A percentile compares a stretch with the other conserved stretches of the same genome.
Evolutionary conservation across 2,113 vertebrate genomes (phyloP).

Genomic region (Prunella himalayana): DNA sequence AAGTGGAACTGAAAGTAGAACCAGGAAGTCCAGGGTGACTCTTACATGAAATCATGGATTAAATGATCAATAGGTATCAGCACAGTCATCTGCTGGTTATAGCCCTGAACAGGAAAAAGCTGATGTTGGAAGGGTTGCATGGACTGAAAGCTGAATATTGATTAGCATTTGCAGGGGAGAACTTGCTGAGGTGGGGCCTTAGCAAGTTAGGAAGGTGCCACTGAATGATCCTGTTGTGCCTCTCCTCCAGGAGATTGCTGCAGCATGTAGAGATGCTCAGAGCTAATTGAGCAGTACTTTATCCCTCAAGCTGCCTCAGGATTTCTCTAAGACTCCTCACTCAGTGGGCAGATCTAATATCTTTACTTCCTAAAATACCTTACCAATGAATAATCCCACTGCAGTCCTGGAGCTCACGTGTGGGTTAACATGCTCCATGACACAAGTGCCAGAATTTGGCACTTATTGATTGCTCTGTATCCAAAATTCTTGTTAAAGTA

Average conservation of each 20-base stretch:
- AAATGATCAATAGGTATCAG: background rate
- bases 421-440: background rate
- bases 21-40: background rate
- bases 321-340: conserved; percentile 63
- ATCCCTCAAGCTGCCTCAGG: conserved; percentile 54
- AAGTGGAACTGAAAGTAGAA: background rate
- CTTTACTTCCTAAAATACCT: conserved; percentile 66
- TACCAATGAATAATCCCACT: conserved; percentile 46
- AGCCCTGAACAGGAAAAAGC: background rate
- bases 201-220: background rate
- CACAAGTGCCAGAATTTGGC: background rate
- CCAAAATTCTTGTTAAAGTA: background rate
- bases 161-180: background rate
- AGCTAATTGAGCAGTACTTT: conserved; percentile 43
- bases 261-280: background rate
- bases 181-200: background rate
- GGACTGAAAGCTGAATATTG: background rate
- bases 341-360: conserved; percentile 52
- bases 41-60: background rate
- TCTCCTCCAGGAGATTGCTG: background rate
- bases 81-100: background rate
- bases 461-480: background rate
- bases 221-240: background rate
- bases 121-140: background rate
- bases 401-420: background rate